Percentiles rank a stretch among this genome's conserved stretches.
Conservation (phyloP, 2,797 vertebrate species). For the Acipenser oxyrinchus region DNA sequence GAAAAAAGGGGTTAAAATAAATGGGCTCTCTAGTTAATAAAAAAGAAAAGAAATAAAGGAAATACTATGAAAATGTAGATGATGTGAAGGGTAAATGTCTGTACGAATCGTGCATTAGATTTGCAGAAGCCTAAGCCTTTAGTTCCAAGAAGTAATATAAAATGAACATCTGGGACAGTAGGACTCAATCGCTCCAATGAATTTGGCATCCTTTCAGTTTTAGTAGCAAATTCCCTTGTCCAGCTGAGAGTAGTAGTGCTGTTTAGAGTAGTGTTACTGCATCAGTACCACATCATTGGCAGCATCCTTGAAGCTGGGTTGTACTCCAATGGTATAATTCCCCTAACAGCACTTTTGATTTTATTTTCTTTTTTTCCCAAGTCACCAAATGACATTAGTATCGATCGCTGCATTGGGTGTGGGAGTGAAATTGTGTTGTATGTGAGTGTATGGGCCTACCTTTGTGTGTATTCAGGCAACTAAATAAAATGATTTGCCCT, state of each 20-base stretch:
- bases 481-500: slow-evolving; percentile 79
- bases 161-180: background rate
- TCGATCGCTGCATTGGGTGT: slow-evolving; percentile 58
- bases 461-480: slow-evolving; percentile 68
- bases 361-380: slow-evolving; percentile 61
- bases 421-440: slow-evolving; percentile 47
- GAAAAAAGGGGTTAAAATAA: too few relatives aligned
- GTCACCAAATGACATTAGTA: slow-evolving; percentile 63
- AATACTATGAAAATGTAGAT: too few relatives aligned
- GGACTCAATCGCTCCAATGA: slow-evolving; percentile 37
- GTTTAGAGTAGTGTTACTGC: slow-evolving; percentile 58
- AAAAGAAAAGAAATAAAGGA: too few relatives aligned
- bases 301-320: slow-evolving; percentile 44
- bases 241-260: slow-evolving; percentile 40
- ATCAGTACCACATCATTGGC: slow-evolving; percentile 55
- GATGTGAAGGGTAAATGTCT: too few relatives aligned
- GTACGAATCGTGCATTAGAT: too few relatives aligned
- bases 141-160: too few relatives aligned
- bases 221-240: slow-evolving; percentile 72
- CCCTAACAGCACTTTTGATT: slow-evolving; percentile 69
- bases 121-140: too few relatives aligned
- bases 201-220: slow-evolving; percentile 54
- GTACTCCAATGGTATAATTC: slow-evolving; percentile 68
- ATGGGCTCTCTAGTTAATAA: too few relatives aligned
- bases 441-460: slow-evolving; percentile 48